Percentiles rank a stretch among this genome's conserved stretches.
Evolutionary conservation across 2,797 vertebrate species (phyloP).

Genomic region (Fringilla coelebs): DNA sequence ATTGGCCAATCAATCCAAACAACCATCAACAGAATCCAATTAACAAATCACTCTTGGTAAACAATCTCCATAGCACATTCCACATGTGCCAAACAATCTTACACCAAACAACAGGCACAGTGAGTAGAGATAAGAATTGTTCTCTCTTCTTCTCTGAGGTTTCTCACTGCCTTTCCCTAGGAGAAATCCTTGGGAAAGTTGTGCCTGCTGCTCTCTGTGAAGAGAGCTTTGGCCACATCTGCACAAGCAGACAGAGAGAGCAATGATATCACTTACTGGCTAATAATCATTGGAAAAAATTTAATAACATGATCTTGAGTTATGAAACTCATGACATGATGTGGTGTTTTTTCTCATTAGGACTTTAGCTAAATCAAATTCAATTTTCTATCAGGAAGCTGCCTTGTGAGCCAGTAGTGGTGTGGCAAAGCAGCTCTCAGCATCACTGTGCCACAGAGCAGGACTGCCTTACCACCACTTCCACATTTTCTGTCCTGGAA

Average conservation of each 20-base stretch:
- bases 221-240: not conserved
- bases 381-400: not conserved
- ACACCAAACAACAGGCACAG: not conserved
- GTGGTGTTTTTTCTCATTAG: not conserved
- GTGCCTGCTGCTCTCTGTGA: not conserved
- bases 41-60: not conserved
- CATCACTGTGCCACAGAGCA: not conserved
- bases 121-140: not conserved
- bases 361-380: not conserved
- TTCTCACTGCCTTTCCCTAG: not conserved
- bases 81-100: not conserved
- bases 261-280: not conserved
- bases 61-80: not conserved
- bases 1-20: not conserved
- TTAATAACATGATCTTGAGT: not conserved
- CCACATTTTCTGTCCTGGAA: not conserved
- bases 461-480: not conserved
- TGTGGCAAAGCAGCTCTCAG: accelerated
- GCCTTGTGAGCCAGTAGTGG: accelerated
- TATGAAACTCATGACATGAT: not conserved
- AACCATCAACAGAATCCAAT: not conserved
- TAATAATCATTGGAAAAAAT: not conserved
- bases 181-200: not conserved
- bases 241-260: not conserved
- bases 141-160: not conserved